phyloP scores from a whole-genome alignment of 2,113 vertebrate genomes.

The Peromyscus californicus region DNA sequence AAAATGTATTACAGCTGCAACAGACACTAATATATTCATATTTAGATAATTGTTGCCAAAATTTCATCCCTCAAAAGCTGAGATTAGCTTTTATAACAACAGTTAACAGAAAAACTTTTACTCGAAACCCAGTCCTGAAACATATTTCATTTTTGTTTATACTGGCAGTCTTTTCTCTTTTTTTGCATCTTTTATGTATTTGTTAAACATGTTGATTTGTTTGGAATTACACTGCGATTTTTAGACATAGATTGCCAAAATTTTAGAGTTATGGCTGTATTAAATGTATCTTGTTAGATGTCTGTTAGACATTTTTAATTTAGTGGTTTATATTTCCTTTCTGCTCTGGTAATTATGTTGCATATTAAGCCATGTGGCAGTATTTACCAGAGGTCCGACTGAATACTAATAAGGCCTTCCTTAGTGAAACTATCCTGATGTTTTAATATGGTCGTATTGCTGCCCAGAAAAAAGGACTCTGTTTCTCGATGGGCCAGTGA shows the following conservation, averaged over 20 bases:
- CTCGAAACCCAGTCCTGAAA: constrained; percentile 36
- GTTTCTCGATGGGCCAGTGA: not conserved
- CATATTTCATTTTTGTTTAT: constrained; percentile 25
- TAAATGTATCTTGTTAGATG: not conserved
- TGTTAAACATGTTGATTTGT: constrained; percentile 32
- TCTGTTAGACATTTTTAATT: not conserved
- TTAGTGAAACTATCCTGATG: not conserved
- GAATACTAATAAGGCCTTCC: not conserved
- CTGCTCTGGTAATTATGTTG: constrained; percentile 9
- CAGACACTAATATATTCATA: constrained; percentile 12
- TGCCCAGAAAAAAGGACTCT: not conserved
- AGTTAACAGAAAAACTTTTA: constrained; percentile 43
- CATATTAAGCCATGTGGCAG: not conserved
- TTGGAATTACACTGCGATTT: not conserved
- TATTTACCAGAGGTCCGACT: not conserved
- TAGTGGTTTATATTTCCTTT: constrained; percentile 30
- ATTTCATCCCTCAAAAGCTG: not conserved
- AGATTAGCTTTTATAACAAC: constrained; percentile 7
- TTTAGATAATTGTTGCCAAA: constrained; percentile 52
- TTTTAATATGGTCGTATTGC: not conserved
- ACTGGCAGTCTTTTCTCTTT: constrained; percentile 4
- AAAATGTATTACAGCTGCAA: constrained; percentile 34
- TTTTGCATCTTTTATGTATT: constrained; percentile 22
- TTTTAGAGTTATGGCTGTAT: constrained; percentile 3
- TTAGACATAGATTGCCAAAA: not conserved